These are phyloP conservation scores for Rhinichthys klamathensis DNA, from an alignment of 2,113 vertebrate species.

Conservation along the genomic window DNA sequence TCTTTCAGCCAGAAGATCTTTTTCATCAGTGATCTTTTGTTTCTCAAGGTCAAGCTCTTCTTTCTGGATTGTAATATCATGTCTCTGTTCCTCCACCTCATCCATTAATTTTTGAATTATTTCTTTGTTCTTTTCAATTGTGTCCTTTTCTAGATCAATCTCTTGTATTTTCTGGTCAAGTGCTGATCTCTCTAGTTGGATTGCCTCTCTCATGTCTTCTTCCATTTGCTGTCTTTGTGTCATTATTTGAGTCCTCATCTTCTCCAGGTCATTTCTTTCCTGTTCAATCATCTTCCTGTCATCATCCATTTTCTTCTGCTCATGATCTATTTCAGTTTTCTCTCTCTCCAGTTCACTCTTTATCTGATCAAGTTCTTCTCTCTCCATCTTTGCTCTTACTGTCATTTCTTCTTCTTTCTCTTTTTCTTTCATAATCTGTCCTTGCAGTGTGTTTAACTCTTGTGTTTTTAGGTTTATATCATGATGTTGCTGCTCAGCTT, in stretches of 20 bases:
- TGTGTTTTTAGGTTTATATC: neutral
- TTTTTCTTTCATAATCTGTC: neutral
- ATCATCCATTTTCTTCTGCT: no score
- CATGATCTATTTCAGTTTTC: no score
- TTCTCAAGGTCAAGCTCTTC: neutral
- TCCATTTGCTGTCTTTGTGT: neutral
- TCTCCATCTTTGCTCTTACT: conserved; percentile 38
- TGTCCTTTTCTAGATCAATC: no score
- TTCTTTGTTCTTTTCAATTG: no score
- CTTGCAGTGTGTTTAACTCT: neutral
- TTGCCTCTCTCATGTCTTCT: neutral
- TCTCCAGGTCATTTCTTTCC: neutral
- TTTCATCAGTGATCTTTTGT: no score
- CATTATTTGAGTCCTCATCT: neutral
- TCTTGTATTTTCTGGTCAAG: no score
- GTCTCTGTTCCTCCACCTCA: no score
- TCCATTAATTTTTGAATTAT: no score
- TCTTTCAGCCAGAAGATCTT: no score
- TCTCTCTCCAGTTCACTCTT: neutral
- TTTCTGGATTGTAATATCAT: no score
- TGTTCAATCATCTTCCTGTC: neutral
- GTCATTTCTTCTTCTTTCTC: neutral
- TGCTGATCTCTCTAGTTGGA: no score
- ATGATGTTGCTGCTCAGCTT: neutral
- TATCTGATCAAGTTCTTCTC: neutral